Evolutionary conservation across 2,797 vertebrate genomes (phyloP).

Genomic region (Acanthurus lineatus): DNA sequence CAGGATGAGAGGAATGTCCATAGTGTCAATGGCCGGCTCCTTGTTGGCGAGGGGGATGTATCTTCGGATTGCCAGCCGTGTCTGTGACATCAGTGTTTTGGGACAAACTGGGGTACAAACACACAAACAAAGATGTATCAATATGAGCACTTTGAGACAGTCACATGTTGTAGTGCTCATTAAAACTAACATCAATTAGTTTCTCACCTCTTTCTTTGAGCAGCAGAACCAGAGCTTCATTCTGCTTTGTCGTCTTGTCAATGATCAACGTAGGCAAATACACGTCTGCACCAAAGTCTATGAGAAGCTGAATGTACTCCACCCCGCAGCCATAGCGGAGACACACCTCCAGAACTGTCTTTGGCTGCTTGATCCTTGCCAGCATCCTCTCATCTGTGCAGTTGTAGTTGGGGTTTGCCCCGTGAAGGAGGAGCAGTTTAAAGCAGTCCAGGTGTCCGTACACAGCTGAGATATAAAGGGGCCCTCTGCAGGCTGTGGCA

Average conservation of each 20-base stretch:
- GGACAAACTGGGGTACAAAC: slow-evolving; percentile 85
- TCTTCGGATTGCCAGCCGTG: slow-evolving; percentile 86
- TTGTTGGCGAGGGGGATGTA: slow-evolving; percentile 75
- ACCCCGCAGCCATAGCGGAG: slow-evolving; percentile 88
- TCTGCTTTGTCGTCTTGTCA: slow-evolving; percentile 78
- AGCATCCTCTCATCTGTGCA: slow-evolving; percentile 89
- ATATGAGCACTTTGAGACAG: neutral
- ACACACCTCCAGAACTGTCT: slow-evolving; percentile 92
- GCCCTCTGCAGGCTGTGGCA: slow-evolving; percentile 89
- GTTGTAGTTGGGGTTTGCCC: slow-evolving; percentile 94
- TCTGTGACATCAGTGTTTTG: slow-evolving; percentile 93
- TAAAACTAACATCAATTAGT: neutral
- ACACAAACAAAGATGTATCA: slow-evolving; percentile 16
- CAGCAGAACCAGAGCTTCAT: slow-evolving; percentile 88
- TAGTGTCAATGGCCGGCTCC: slow-evolving; percentile 72
- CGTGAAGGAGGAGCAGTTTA: slow-evolving; percentile 89
- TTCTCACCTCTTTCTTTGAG: slow-evolving; percentile 91
- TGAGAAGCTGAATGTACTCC: slow-evolving; percentile 91
- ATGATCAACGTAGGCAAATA: slow-evolving; percentile 86
- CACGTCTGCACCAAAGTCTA: slow-evolving; percentile 95
- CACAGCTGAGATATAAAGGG: slow-evolving; percentile 91
- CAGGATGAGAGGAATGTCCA: slow-evolving; percentile 88
- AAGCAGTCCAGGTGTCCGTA: slow-evolving; percentile 95
- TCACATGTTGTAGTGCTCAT: neutral
- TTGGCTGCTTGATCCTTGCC: slow-evolving; percentile 89